Percentiles rank a stretch among this genome's conserved stretches.
Conservation (phyloP, 1,140 invertebrate genomes). For the Phymorhynchus buccinoides region DNA sequence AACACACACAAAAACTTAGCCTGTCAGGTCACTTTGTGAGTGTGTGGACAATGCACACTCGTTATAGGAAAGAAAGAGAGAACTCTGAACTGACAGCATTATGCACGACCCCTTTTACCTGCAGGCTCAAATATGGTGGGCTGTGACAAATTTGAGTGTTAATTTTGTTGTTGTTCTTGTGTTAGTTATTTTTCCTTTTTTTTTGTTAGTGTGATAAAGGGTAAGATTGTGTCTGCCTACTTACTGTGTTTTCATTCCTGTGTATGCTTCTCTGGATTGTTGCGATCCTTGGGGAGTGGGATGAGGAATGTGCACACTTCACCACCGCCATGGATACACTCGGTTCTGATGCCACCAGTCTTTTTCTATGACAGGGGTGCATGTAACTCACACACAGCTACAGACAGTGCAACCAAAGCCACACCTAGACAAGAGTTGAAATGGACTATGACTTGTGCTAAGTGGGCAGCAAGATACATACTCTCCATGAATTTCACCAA, state of each 20-base stretch:
- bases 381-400: neutral
- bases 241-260: constrained; percentile 34
- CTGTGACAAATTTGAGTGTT: neutral
- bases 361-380: constrained; percentile 13
- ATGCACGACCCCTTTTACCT: neutral
- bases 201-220: neutral
- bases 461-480: no score
- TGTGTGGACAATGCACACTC: no score
- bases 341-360: constrained; percentile 36
- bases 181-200: neutral
- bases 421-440: neutral
- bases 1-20: no score
- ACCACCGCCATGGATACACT: constrained; percentile 33
- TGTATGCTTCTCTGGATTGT: constrained; percentile 33
- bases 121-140: neutral
- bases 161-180: neutral
- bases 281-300: neutral
- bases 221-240: constrained; percentile 31
- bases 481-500: no score
- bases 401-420: neutral
- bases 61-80: no score
- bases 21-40: no score
- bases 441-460: no score
- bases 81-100: no score
- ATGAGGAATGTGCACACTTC: constrained; percentile 25